Conservation (phyloP, 2,888 invertebrate species). For the Muscina levida region DNA sequence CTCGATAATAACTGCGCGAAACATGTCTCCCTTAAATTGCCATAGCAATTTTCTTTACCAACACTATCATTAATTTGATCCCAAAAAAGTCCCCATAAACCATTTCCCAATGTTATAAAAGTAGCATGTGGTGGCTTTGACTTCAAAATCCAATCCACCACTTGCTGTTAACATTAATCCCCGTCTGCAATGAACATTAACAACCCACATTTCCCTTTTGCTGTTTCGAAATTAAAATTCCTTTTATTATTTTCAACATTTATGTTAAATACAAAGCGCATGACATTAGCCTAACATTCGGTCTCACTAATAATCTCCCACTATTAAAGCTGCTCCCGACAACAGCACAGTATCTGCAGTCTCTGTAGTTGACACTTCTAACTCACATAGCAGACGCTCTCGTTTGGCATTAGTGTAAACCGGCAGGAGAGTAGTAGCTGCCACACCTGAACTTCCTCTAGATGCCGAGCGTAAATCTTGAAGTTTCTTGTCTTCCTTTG, state of each 20-base stretch:
- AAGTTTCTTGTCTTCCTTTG: conserved; percentile 43
- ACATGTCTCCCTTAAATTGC: too few relatives aligned
- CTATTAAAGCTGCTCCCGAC: conserved; percentile 77
- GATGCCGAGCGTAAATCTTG: conserved; percentile 50
- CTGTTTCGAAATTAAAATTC: neutral
- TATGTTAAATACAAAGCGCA: too few relatives aligned
- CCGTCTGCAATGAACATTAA: too few relatives aligned
- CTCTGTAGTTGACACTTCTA: conserved; percentile 72
- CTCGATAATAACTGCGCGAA: too few relatives aligned
- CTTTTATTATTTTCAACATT: conserved; percentile 37
- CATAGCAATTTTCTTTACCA: too few relatives aligned
- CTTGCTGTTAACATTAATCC: too few relatives aligned
- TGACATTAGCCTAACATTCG: too few relatives aligned
- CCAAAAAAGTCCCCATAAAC: too few relatives aligned
- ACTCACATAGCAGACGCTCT: conserved; percentile 75
- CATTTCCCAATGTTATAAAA: neutral
- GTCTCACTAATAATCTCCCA: conserved; percentile 72
- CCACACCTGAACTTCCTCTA: neutral
- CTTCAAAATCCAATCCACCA: too few relatives aligned
- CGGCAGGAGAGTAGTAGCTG: conserved; percentile 69
- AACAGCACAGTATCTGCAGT: conserved; percentile 73
- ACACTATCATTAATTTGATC: too few relatives aligned
- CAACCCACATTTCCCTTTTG: neutral
- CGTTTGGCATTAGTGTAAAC: conserved; percentile 74
- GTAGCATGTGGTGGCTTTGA: too few relatives aligned